Evolutionary conservation across 2,888 invertebrate genomes (phyloP).

Genomic region (Ptychoptera albimana): DNA sequence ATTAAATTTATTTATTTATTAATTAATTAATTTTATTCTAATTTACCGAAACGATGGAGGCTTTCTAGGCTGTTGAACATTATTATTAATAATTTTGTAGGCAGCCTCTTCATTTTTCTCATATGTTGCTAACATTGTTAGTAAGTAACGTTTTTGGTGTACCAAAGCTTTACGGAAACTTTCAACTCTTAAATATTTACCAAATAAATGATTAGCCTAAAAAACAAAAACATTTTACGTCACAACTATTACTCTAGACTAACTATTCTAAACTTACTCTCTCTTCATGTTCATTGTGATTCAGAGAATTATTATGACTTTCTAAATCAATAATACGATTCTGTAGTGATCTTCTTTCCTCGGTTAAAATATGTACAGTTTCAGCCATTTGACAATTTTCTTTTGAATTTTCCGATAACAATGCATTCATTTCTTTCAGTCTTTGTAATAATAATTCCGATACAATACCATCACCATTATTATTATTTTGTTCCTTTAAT

Average conservation of each 20-base stretch:
- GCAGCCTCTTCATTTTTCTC: conserved; percentile 26
- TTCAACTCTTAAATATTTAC: conserved; percentile 60
- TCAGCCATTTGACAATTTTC: conserved; percentile 37
- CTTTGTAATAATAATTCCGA: conserved; percentile 29
- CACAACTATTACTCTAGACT: background rate
- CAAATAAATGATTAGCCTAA: conserved; percentile 39
- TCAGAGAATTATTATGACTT: conserved; percentile 14
- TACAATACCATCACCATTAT: conserved; percentile 18
- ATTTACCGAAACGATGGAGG: conserved; percentile 26
- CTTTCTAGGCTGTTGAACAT: conserved; percentile 13
- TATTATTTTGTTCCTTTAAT: conserved; percentile 17
- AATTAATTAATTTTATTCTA: background rate
- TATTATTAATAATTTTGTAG: conserved; percentile 16
- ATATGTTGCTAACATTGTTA: conserved; percentile 40
- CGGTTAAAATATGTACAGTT: conserved; percentile 27
- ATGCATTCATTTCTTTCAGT: conserved; percentile 34
- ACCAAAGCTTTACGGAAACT: conserved; percentile 75
- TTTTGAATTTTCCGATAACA: conserved; percentile 32
- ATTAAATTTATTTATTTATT: background rate
- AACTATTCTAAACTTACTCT: conserved; percentile 1
- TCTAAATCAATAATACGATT: conserved; percentile 32
- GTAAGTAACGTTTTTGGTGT: conserved; percentile 80
- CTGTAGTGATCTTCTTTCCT: conserved; percentile 34
- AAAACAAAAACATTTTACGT: no score
- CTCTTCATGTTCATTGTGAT: conserved; percentile 17